Evolutionary conservation across 2,113 vertebrate genomes (phyloP).

Genomic region (human): DNA sequence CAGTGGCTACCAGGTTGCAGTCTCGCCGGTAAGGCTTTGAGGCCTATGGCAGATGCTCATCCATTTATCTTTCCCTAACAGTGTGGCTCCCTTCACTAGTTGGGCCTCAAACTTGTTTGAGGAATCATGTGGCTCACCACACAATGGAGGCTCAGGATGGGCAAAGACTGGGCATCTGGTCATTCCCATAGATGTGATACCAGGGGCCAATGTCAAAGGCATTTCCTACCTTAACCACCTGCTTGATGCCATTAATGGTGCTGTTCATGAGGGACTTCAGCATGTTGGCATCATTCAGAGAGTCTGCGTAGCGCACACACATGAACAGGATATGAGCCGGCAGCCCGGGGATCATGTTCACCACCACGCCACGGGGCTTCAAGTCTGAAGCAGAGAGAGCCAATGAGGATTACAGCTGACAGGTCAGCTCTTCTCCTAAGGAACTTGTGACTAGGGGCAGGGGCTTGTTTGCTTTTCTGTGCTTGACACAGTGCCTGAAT

Average conservation of each 20-base stretch:
- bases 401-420: neutral
- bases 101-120: neutral
- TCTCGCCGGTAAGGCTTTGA: neutral
- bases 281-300: conserved; percentile 90
- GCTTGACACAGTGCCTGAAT: neutral
- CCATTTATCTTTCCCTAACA: neutral
- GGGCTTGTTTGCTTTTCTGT: neutral
- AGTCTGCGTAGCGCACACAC: conserved; percentile 95
- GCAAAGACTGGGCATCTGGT: neutral
- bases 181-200: neutral
- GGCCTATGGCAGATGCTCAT: neutral
- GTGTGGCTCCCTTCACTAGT: neutral
- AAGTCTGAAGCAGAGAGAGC: conserved; percentile 85
- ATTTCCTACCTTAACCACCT: conserved; percentile 90
- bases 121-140: neutral
- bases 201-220: neutral
- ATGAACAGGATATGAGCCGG: conserved; percentile 95
- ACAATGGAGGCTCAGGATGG: neutral
- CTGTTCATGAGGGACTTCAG: conserved; percentile 94
- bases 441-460: neutral
- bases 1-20: neutral
- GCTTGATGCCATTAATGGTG: conserved; percentile 90
- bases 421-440: neutral
- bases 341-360: conserved; percentile 94
- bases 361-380: conserved; percentile 94